Conservation (phyloP, 2,888 invertebrate species). For the Gasteruption jaculator region DNA sequence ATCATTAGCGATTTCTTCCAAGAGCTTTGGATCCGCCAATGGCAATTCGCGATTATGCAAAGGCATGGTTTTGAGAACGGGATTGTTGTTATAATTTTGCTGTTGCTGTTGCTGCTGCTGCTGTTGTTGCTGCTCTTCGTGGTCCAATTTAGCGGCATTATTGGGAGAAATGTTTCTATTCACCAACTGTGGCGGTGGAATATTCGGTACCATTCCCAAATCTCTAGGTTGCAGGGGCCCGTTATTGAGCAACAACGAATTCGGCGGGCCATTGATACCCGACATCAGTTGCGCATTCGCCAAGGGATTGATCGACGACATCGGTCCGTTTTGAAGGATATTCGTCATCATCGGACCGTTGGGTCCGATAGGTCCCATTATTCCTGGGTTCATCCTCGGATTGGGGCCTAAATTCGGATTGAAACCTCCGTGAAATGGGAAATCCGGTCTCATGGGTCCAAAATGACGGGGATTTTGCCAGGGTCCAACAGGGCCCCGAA, state of each 20-base stretch:
- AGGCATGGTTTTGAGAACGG: constrained; percentile 22
- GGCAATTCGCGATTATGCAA: constrained; percentile 45
- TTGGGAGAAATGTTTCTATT: constrained; percentile 32
- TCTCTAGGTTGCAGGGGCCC: constrained; percentile 26
- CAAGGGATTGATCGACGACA: constrained; percentile 29
- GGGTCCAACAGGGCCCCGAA: constrained; percentile 41
- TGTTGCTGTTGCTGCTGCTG: constrained; percentile 14
- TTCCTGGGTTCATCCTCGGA: constrained; percentile 36
- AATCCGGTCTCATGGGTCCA: constrained; percentile 45
- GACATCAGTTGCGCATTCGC: constrained; percentile 23
- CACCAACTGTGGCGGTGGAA: constrained; percentile 17
- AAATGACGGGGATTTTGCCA: constrained; percentile 47
- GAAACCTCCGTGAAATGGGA: constrained; percentile 40
- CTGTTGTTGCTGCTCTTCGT: constrained; percentile 31
- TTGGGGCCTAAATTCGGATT: constrained; percentile 37
- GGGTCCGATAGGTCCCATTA: constrained; percentile 39
- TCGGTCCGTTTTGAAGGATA: constrained; percentile 33
- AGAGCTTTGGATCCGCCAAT: constrained; percentile 47
- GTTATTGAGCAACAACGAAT: constrained; percentile 32
- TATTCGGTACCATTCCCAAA: constrained; percentile 25
- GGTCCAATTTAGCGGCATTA: constrained; percentile 29
- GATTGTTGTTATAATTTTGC: constrained; percentile 18
- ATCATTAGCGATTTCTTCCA: constrained; percentile 62
- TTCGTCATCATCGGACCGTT: constrained; percentile 36
- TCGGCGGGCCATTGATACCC: constrained; percentile 33